Evolutionary conservation across 1,140 invertebrate genomes (phyloP).

Genomic region (Campoletis sonorensis): DNA sequence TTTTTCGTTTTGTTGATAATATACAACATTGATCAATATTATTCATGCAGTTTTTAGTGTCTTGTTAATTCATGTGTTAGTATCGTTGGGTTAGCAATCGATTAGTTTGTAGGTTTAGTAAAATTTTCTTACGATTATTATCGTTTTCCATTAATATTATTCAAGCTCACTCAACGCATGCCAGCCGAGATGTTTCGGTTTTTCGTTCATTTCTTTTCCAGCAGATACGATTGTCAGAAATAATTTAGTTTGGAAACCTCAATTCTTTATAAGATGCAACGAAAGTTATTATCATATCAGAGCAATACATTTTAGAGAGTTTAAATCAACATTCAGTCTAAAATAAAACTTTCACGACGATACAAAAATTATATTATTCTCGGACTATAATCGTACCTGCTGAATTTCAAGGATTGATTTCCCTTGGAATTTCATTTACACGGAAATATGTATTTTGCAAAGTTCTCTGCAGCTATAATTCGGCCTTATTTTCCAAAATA

Average conservation of each 20-base stretch:
- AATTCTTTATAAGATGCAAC: background rate
- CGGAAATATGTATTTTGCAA: too few relatives aligned
- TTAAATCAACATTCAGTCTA: too few relatives aligned
- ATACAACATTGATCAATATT: background rate
- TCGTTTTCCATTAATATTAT: background rate
- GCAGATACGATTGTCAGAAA: background rate
- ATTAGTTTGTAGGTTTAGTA: background rate
- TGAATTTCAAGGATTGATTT: too few relatives aligned
- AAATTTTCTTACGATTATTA: background rate
- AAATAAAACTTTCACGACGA: too few relatives aligned
- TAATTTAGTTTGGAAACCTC: background rate
- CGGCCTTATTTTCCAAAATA: too few relatives aligned
- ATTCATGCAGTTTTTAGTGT: background rate
- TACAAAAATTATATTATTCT: too few relatives aligned
- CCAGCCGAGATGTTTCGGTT: background rate
- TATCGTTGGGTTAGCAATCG: background rate
- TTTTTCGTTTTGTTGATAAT: background rate
- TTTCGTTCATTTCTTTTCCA: background rate
- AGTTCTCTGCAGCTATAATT: too few relatives aligned
- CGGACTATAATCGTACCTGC: too few relatives aligned
- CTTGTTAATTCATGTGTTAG: too few relatives aligned
- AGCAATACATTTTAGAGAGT: too few relatives aligned
- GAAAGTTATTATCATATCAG: too few relatives aligned
- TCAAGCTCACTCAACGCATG: slow-evolving; percentile 3
- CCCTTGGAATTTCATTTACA: too few relatives aligned